Base-by-base conservation (phyloP, 1,140 invertebrate genomes). In the Caenorhabditis latens region DNA sequence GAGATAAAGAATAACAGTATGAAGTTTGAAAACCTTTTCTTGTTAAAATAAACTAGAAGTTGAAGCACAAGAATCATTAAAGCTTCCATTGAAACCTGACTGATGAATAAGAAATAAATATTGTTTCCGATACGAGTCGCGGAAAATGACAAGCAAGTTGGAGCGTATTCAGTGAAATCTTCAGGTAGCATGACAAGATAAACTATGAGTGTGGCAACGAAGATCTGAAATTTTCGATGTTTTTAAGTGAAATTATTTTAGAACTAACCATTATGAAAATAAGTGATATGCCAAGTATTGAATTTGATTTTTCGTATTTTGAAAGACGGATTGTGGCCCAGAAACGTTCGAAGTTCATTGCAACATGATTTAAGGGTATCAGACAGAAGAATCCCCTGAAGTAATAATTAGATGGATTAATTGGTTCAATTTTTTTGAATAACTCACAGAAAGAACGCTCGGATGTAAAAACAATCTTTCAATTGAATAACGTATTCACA, bases 91-190 rank as follows among this genome's bases (percentile, higher is more conserved):
- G 1, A 0, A 6, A 6, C 5, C 16, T 65, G 61, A 65, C 6
- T 65, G 4, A 24, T 65, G 24, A 40, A 65, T 13, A 65, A 24
- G 7, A 7, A 40, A 16, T 65, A 65, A 16, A 65, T 32, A 65
- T 40, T 40, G 24, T 65, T 65, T 24, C 61, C 61, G 40, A 65
- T 42, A 13, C 16, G 24, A 32, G 61, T 65, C 0, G 61, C 61
- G n/a, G 61, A 65, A n/a, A 65, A 32, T 65, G 61, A 65, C 24
- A 65, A 24, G 40, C 61, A 65, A 11, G 61, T 32, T 65, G 61
- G 61, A 65, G n/a, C 61, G 16, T 65, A 65, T 6, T 65, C 61
- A 40, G 8, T 24, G 61, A 9, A 40, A 40, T 65, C 61, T 65
- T 65, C 61, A 13, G 61, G 61, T 40, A 65, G 6, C 61, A 65